Base-by-base conservation (phyloP, 2,888 invertebrate genomes). In the Mythimna loreyi region DNA sequence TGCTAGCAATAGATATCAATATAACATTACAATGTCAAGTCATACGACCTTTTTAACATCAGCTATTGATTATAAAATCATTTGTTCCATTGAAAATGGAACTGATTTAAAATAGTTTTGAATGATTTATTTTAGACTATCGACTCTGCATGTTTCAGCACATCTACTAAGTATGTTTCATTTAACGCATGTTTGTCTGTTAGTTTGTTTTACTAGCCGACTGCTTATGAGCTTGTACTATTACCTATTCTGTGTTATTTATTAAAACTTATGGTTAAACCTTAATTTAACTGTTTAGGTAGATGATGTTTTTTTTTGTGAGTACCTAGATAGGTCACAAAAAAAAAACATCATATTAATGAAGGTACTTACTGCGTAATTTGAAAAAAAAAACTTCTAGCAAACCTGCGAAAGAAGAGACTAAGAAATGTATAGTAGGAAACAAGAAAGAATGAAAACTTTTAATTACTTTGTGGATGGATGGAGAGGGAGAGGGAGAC, bases 191-290 rank as follows among this genome's bases (percentile, higher is more conserved):
- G 82, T 84, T 75, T 78, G 85, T 83, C 75, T 81, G 80, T 78
- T 57, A 72, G 76, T 84, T 74, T 80, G 80, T 82, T 78, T 89
- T 89, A 87, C 79, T 78, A 73, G 62, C 81, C 66, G 79, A 75
- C 67, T 52, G 67, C 67, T 67, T 68, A n/a, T n/a, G n/a, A n/a
- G n/a, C n/a, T 68, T 65, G 33, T 36, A 0, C 33, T 11, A 53
- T 16, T 49, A 45, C 47, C 33, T 11, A 36, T n/a, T n/a, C n/a
- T n/a, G n/a, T n/a, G n/a, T 59, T 50, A 28, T 53, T 28, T n/a
- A 50, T 68, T 52, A 28, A 28, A 28, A 9, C 25, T 21, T 60
- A 5, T 9, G 52, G 33, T n/a, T 13, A 21, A 30, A 19, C 19
- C 9, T n/a, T 28, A 11, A 28, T 28, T 28, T 28, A 3, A 28